Conservation (phyloP, 2,888 invertebrate genomes). For the Caenorhabditis imperialis region DNA sequence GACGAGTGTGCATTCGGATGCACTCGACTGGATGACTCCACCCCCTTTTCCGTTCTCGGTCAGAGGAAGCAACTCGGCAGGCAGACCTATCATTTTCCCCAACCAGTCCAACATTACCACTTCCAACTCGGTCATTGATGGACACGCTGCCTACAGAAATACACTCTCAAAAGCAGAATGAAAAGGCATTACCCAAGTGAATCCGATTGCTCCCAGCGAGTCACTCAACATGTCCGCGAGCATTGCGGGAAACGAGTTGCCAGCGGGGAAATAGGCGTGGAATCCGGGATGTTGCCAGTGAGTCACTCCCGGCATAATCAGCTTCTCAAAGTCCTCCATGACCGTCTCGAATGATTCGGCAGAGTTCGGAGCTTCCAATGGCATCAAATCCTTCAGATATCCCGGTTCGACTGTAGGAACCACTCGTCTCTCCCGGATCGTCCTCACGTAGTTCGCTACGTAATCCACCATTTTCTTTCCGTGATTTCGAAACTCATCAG, state of each 20-base stretch:
- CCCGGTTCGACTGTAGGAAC: slow-evolving; percentile 90
- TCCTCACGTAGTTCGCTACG: slow-evolving; percentile 91
- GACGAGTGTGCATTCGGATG: slow-evolving; percentile 95
- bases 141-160: slow-evolving; percentile 88
- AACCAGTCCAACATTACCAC: slow-evolving; percentile 98
- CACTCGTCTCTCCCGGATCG: slow-evolving; percentile 87
- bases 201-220: slow-evolving; percentile 96
- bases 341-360: slow-evolving; percentile 90
- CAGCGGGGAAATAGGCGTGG: slow-evolving; percentile 98
- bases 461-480: slow-evolving; percentile 91
- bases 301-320: slow-evolving; percentile 94
- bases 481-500: slow-evolving; percentile 72
- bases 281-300: slow-evolving; percentile 99
- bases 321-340: slow-evolving; percentile 88
- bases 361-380: slow-evolving; percentile 87
- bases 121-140: slow-evolving; percentile 97
- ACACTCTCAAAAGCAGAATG: background rate
- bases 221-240: slow-evolving; percentile 96
- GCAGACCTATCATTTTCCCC: slow-evolving; percentile 89
- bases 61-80: slow-evolving; percentile 91
- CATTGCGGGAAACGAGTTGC: slow-evolving; percentile 97
- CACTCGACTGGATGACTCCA: slow-evolving; percentile 84
- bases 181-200: slow-evolving; percentile 91
- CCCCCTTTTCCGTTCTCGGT: slow-evolving; percentile 85
- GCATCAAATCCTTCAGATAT: slow-evolving; percentile 86